phyloP scores from a whole-genome alignment of 2,888 invertebrate genomes.

The Xylota sylvarum region DNA sequence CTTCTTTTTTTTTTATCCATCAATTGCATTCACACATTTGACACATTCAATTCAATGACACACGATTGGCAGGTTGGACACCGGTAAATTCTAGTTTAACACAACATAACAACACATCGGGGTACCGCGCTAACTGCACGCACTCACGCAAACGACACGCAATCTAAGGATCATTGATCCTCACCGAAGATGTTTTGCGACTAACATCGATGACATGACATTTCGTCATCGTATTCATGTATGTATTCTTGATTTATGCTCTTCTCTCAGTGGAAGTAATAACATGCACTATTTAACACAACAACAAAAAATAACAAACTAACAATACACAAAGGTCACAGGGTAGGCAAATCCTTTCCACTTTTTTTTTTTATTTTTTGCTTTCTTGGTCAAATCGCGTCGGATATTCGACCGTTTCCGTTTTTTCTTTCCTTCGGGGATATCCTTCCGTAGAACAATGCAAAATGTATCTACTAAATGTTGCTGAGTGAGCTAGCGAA shows the following conservation, averaged over 20 bases:
- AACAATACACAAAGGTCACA: constrained; percentile 38
- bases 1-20: constrained; percentile 12
- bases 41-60: constrained; percentile 40
- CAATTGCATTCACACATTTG: constrained; percentile 24
- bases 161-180: constrained; percentile 76
- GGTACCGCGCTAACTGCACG: constrained; percentile 64
- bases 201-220: constrained; percentile 57
- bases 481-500: constrained; percentile 37
- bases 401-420: constrained; percentile 69
- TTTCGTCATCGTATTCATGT: constrained; percentile 46
- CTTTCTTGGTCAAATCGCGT: constrained; percentile 59
- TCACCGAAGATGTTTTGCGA: constrained; percentile 67
- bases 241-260: constrained; percentile 19
- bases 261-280: constrained; percentile 10
- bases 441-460: constrained; percentile 55
- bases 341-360: constrained; percentile 43
- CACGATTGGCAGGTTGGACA: constrained; percentile 33
- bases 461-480: constrained; percentile 36
- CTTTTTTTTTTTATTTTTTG: neutral
- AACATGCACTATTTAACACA: constrained; percentile 43
- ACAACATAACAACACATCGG: constrained; percentile 55
- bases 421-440: constrained; percentile 19
- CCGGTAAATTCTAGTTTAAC: constrained; percentile 71
- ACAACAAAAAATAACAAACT: constrained; percentile 38
- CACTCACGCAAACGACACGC: constrained; percentile 75